Base-by-base conservation (phyloP, 2,888 invertebrate genomes). In the Euplexia lucipara region DNA sequence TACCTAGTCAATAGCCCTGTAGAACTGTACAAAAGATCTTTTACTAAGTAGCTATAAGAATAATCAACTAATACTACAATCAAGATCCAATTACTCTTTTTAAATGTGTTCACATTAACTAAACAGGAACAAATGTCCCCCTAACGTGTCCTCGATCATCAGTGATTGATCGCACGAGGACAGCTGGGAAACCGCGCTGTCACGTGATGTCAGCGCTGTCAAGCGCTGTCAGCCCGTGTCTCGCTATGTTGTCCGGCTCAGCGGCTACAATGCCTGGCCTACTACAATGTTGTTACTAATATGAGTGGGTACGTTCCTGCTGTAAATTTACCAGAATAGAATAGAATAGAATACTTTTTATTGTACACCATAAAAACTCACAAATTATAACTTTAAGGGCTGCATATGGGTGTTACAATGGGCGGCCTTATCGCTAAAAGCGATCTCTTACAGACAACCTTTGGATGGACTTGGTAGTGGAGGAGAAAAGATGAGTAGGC, bases 201-300 rank as follows among this genome's bases (percentile, higher is more conserved):
- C 82, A 81, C 45, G 68, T 64, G 71, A 54, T 79, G 83, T 83
- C 84, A 49, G 52, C 49, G 57, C 74, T 78, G 81, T 82, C 82
- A 79, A 49, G 70, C 64, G 69, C 60, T 82, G 83, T 85, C 84
- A 54, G 51, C 70, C 79, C 72, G 14, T 72, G 78, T 85, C 79
- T 74, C 72, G 6, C 47, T 48, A 70, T 53, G 68, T 65, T 53
- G 53, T 53, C 52, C 59, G 57, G 37, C 26, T 62, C 42, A 49
- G 18, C 45, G 51, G 51, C 48, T 73, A 51, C 58, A 52, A 64
- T 37, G 60, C 47, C 35, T 53, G 54, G 47, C 41, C 70, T 63
- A 51, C 41, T 58, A 64, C 57, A 64, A 62, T 48, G 59, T 59
- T 69, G 54, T 63, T 59, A 18, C 47, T 76, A 61, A 59, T 49